Evolutionary conservation across 2,888 invertebrate genomes (phyloP), one percentile per base, ranked within the genome.

Genomic region (Andricus curvator): DNA sequence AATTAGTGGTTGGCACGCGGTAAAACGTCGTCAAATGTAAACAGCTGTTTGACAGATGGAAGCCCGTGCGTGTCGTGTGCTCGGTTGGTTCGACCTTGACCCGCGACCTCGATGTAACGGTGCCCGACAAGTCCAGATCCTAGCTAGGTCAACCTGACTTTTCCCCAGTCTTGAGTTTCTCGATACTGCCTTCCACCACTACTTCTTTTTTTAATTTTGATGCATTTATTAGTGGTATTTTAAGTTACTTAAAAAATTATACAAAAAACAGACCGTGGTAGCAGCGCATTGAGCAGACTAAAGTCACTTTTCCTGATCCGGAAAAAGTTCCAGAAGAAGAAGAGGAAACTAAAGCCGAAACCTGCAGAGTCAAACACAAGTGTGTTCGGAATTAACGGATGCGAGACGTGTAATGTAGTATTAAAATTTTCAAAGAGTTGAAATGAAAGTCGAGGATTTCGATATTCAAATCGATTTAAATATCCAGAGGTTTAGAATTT

Each of bases 21-120:
- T 29, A 29, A 62, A 67, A 77, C 68, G 82, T 85, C 85, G 85
- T 86, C 82, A 85, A 86, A 88, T 85, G 87, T 88, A 88, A 91
- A 91, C 92, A 92, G 92, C 92, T 92, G 92, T 92, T 92, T 91
- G 91, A 90, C 91, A 90, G 90, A 90, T 90, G 91, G 88, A 87
- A 88, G 87, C 87, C 86, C 86, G 77, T 87, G 88, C 87, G 86
- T 74, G 80, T 80, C 81, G 83, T 81, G 78, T 79, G 78, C 67
- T 78, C 80, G 83, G 84, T 85, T 85, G 84, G 83, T 83, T 81
- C 90, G 91, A 92, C 92, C 92, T 92, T 92, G 92, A 92, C 92
- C 92, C 90, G 88, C 89, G 90, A 91, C 89, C 90, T 89, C 92
- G 86, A 78, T 83, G 81, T 80, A 80, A 85, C 84, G 83, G 82